Evolutionary conservation across 2,113 vertebrate species (phyloP).

Genomic region (Myiozetetes cayanensis): DNA sequence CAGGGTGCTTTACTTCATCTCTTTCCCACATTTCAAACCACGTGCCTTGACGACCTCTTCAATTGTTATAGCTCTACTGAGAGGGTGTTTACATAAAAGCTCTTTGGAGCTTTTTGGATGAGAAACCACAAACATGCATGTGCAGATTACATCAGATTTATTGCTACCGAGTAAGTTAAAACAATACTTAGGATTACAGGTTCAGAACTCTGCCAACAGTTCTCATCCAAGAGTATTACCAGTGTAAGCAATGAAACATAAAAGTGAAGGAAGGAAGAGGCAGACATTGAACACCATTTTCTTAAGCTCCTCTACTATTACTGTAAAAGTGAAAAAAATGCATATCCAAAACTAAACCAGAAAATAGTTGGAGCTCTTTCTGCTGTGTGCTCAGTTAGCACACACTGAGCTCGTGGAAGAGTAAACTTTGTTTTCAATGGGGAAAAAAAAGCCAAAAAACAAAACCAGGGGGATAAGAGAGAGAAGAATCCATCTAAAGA

Average conservation of each 20-base stretch:
- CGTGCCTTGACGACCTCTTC: neutral
- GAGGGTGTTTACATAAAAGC: conserved; percentile 54
- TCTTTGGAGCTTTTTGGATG: conserved; percentile 48
- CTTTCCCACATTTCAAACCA: conserved; percentile 38
- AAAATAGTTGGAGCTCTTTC: neutral
- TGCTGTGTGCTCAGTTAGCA: neutral
- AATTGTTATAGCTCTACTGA: conserved; percentile 37
- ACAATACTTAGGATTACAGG: conserved; percentile 14
- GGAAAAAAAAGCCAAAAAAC: neutral
- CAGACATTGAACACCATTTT: neutral
- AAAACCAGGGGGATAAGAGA: neutral
- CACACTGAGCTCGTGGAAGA: neutral
- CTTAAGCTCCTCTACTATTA: neutral
- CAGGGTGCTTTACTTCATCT: neutral
- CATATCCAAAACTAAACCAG: neutral
- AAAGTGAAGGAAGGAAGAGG: neutral
- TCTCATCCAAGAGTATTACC: neutral
- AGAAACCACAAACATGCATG: conserved; percentile 47
- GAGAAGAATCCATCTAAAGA: neutral
- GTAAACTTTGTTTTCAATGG: neutral
- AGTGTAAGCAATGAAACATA: neutral
- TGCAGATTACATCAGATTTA: conserved; percentile 36
- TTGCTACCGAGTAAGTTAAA: conserved; percentile 4
- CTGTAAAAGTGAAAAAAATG: neutral
- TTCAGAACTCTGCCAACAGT: neutral